phyloP scores from a whole-genome alignment of 2,797 vertebrate species.

The Sebastes goodei region DNA sequence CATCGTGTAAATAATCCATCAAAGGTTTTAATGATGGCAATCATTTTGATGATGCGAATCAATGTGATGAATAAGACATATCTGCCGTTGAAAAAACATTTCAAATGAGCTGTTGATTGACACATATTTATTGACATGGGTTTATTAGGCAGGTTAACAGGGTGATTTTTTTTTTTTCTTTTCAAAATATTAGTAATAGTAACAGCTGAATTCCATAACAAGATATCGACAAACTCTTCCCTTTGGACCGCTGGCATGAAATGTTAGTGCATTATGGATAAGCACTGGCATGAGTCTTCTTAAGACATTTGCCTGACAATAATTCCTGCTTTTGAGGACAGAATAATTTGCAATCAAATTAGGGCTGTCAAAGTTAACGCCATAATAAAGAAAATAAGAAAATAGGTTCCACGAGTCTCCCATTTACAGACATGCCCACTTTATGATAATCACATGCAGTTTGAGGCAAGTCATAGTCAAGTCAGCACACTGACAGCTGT shows the following conservation, averaged over 20 bases:
- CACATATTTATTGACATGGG: slow-evolving; percentile 11
- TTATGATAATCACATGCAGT: no score
- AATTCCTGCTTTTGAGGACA: neutral
- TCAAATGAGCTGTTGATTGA: slow-evolving; percentile 36
- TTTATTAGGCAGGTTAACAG: neutral
- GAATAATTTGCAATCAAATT: neutral
- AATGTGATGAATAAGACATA: slow-evolving; percentile 40
- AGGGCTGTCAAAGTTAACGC: no score
- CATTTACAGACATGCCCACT: no score
- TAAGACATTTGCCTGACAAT: neutral
- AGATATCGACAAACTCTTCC: neutral
- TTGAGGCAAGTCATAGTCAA: no score
- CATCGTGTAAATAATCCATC: slow-evolving; percentile 44
- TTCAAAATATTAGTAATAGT: neutral
- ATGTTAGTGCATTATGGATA: neutral
- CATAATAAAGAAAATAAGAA: no score
- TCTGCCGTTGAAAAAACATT: slow-evolving; percentile 1
- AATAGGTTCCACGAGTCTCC: no score
- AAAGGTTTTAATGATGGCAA: slow-evolving; percentile 44
- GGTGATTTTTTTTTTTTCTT: neutral
- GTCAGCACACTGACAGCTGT: no score
- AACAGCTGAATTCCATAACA: neutral
- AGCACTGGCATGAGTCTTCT: neutral
- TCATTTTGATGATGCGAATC: slow-evolving; percentile 37
- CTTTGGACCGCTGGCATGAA: neutral